These are phyloP conservation scores for Diglossa cyanea DNA, from an alignment of 2,797 vertebrate species.

Conservation along the genomic window DNA sequence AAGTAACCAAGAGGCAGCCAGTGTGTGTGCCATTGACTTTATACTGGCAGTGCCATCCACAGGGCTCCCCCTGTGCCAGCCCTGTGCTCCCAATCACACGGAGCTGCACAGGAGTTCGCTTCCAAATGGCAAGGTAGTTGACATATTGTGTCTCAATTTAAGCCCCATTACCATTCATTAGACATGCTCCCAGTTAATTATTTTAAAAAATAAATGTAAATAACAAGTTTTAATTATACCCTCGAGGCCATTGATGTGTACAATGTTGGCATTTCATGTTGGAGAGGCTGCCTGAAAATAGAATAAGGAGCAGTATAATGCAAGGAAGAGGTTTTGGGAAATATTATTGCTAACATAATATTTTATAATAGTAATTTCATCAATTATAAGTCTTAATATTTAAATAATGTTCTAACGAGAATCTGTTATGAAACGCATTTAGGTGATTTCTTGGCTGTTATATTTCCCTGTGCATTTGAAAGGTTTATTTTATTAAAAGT, in stretches of 20 bases:
- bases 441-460: background rate
- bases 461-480: background rate
- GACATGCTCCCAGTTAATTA: slow-evolving; percentile 52
- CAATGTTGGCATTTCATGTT: slow-evolving; percentile 11
- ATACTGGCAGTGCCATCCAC: background rate
- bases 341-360: background rate
- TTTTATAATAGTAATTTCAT: slow-evolving; percentile 31
- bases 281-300: slow-evolving; percentile 36
- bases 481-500: background rate
- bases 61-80: background rate
- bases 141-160: slow-evolving; percentile 55
- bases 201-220: slow-evolving; percentile 68
- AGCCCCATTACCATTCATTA: slow-evolving; percentile 61
- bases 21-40: background rate
- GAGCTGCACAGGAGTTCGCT: background rate
- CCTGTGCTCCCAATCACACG: background rate
- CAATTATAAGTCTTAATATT: slow-evolving; percentile 3
- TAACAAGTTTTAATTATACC: slow-evolving; percentile 65
- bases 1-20: background rate
- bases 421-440: background rate
- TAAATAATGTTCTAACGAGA: slow-evolving; percentile 7
- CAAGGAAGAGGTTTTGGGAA: background rate
- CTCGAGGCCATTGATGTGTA: slow-evolving; percentile 23
- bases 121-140: slow-evolving; percentile 51
- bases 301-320: slow-evolving; percentile 11